Conservation (phyloP, 2,113 vertebrate species). For the Terrapene triunguis region DNA sequence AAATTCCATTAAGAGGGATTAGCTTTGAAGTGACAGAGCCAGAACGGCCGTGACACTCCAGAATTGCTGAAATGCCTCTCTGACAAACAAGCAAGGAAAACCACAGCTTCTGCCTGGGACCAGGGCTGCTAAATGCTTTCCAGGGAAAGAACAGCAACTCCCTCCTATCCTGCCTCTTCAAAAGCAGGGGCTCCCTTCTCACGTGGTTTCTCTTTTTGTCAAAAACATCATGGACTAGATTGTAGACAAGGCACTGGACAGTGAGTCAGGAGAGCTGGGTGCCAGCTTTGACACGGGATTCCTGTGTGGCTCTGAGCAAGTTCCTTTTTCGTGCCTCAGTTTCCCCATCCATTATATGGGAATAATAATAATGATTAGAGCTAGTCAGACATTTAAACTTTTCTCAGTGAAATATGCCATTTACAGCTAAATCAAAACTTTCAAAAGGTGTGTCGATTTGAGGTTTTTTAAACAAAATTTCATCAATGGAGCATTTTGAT, state of each 20-base stretch:
- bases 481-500: neutral
- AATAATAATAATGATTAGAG: neutral
- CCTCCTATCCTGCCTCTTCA: neutral
- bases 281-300: accelerated
- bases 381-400: neutral
- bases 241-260: neutral
- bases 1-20: neutral
- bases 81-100: accelerated
- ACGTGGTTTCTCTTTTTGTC: neutral
- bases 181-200: accelerated
- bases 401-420: neutral
- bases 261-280: accelerated
- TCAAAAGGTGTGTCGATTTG: neutral
- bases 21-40: conserved; percentile 14
- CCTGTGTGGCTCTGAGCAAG: neutral
- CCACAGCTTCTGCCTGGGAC: neutral
- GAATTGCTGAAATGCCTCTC: neutral
- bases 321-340: neutral
- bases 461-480: neutral
- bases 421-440: neutral
- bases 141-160: neutral
- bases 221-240: accelerated
- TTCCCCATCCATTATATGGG: neutral
- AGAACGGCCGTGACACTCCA: accelerated
- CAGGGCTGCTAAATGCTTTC: neutral